Conservation (phyloP, 2,113 vertebrate species). For the Hyperoodon ampullatus region DNA sequence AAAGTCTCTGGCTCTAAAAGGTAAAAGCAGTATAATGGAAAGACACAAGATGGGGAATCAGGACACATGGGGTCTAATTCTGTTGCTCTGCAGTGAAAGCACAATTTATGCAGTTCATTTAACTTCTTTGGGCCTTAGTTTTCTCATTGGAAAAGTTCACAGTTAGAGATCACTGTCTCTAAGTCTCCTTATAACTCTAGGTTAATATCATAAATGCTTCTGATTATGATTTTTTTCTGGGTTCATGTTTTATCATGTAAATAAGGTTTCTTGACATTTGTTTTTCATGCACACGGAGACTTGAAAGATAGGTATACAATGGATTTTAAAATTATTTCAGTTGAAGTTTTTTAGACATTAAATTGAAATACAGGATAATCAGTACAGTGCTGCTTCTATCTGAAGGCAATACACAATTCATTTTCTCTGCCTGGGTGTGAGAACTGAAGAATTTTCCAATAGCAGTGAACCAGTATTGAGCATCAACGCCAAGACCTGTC, state of each 20-base stretch:
- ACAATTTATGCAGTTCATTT: background rate
- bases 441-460: background rate
- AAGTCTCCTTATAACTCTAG: background rate
- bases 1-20: background rate
- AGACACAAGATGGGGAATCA: background rate
- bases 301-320: background rate
- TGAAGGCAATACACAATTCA: constrained; percentile 6
- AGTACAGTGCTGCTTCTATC: background rate
- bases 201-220: background rate
- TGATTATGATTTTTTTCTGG: background rate
- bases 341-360: constrained; percentile 10
- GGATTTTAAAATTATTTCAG: background rate
- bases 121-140: background rate
- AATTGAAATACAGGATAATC: background rate
- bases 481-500: background rate
- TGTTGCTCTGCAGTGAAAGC: background rate
- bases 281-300: background rate
- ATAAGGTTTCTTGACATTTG: background rate
- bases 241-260: background rate
- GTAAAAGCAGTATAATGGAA: background rate
- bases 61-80: background rate
- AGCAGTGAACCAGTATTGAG: background rate
- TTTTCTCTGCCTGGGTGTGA: background rate
- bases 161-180: background rate
- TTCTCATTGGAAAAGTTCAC: background rate